Evolutionary conservation across 2,113 vertebrate genomes (phyloP).

Genomic region (Pardalotus punctatus): DNA sequence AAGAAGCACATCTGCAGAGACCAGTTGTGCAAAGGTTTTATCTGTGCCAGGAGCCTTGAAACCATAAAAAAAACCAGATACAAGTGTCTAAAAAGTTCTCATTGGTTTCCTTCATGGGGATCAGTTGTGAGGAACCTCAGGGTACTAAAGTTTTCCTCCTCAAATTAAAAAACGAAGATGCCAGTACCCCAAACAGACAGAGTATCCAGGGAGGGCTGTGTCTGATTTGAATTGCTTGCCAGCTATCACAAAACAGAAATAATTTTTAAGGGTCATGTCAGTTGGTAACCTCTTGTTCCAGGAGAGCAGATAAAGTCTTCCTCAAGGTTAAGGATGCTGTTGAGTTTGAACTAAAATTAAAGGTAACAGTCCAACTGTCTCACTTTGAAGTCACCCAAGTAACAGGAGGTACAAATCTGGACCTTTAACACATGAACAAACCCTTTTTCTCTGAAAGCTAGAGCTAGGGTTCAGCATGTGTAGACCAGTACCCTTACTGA

Average conservation of each 20-base stretch:
- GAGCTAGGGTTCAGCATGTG: not conserved
- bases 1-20: not conserved
- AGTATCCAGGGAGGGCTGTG: not conserved
- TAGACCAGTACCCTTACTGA: not conserved
- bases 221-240: not conserved
- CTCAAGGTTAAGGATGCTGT: not conserved
- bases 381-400: slow-evolving; percentile 39
- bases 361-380: not conserved
- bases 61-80: not conserved
- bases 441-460: not conserved
- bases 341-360: slow-evolving; percentile 39
- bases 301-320: slow-evolving; percentile 8
- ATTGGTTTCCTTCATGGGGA: not conserved
- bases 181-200: not conserved
- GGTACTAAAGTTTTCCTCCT: not conserved
- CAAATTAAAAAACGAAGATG: not conserved
- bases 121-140: not conserved
- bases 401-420: slow-evolving; percentile 38
- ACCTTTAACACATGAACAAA: not conserved
- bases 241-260: not conserved
- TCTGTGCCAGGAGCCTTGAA: not conserved
- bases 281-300: slow-evolving; percentile 8
- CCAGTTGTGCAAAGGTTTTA: not conserved
- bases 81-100: not conserved
- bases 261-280: not conserved